These are phyloP conservation scores for Zygothrica quintamaculata DNA, from an alignment of 2,888 invertebrate species.

Conservation along the genomic window DNA sequence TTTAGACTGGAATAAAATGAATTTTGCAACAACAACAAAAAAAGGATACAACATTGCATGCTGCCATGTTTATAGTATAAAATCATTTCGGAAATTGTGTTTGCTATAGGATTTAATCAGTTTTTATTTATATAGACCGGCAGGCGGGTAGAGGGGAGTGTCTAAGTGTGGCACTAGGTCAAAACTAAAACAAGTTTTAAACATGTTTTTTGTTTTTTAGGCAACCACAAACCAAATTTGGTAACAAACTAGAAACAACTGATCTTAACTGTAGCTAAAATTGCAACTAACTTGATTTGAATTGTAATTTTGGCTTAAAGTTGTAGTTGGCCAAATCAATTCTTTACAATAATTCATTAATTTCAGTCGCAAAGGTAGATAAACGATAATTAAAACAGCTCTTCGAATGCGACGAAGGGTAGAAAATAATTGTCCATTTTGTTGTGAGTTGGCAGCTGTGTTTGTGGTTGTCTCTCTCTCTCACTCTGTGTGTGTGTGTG, in stretches of 20 bases:
- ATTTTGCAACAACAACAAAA: slow-evolving; percentile 10
- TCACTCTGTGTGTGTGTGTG: slow-evolving; percentile 4
- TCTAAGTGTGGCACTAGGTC: too few species aligned
- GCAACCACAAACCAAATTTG: too few species aligned
- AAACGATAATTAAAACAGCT: slow-evolving; percentile 47
- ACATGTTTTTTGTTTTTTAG: too few species aligned
- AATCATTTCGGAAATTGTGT: slow-evolving; percentile 24
- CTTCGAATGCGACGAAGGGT: slow-evolving; percentile 27
- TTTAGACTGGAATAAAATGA: slow-evolving; percentile 11
- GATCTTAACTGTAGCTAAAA: too few species aligned
- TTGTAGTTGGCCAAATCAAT: too few species aligned
- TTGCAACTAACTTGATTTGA: too few species aligned
- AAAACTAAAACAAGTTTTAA: too few species aligned
- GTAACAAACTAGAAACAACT: too few species aligned
- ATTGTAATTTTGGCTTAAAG: too few species aligned
- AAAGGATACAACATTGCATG: slow-evolving; percentile 30
- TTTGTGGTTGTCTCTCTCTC: neutral
- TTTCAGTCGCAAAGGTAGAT: slow-evolving; percentile 9
- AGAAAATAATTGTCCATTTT: slow-evolving; percentile 34
- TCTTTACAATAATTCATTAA: too few species aligned
- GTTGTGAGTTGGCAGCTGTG: slow-evolving; percentile 8
- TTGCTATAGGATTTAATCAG: slow-evolving; percentile 4
- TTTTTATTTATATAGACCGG: too few species aligned
- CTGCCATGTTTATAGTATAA: slow-evolving; percentile 31
- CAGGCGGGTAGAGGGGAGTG: too few species aligned